Evolutionary conservation across 2,888 invertebrate species (phyloP), one percentile per base, ranked within the genome.

Genomic region (Tortricodes alternella): DNA sequence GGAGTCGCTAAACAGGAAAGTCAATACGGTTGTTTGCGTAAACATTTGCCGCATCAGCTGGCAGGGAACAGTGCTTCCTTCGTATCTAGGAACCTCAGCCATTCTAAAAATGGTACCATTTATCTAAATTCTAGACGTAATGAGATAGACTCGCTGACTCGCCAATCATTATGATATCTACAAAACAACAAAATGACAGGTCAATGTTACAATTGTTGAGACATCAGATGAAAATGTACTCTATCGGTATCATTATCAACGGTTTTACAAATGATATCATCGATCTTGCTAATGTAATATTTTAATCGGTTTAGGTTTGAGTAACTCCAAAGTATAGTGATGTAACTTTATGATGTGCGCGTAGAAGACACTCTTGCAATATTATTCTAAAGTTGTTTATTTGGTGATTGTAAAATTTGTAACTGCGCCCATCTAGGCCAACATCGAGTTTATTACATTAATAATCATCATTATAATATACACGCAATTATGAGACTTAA

Each of bases 11-110:
- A 82, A 76, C 77, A 70, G 73, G 74, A 76, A 78, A 74, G 76
- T 73, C 75, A 79, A 79, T 78, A 83, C 78, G 76, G 77, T 80
- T 76, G 78, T 80, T 83, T 81, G 80, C 78, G 81, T 81, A 80
- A 80, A 79, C 74, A 76, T 67, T 69, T 59, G 66, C 71, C 66
- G 63, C 69, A 74, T 77, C 77, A 77, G 75, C 74, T 76, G 78
- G 66, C 27, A 11, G n/a, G 46, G 21, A 8, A 18, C n/a, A 3
- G 6, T 8, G 39, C 34, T 35, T 53, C 53, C 53, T 41, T 27
- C 24, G 43, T 5, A 7, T 13, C 8, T 9, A 11, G 11, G 29
- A 29, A 29, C n/a, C 11, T 9, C 29, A 11, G 29, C 29, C 27
- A 32, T 32, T 11, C 6, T 21, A 21, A 21, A 21, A 21, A 32